A percentile compares a stretch with the other conserved stretches of the same genome.
phyloP scores from a whole-genome alignment of 1,140 invertebrate species.

The Drosophila gunungcola region DNA sequence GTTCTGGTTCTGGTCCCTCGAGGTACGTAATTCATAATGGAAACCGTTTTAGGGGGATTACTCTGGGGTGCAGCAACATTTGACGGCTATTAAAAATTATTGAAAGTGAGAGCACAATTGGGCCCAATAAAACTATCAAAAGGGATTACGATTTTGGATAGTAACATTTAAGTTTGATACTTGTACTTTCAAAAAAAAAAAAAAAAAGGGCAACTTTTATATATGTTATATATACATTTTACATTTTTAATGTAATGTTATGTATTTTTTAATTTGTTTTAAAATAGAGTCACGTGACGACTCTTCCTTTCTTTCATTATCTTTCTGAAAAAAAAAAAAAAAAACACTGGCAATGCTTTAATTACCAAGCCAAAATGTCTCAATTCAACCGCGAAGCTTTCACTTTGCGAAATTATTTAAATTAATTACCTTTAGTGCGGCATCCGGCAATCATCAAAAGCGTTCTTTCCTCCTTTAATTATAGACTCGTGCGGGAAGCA shows the following conservation, averaged over 20 bases:
- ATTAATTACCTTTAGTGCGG: constrained; percentile 62
- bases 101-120: background rate
- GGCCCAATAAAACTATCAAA: constrained; percentile 19
- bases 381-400: constrained; percentile 64
- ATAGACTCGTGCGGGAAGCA: constrained; percentile 33
- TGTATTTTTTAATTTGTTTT: too few relatives aligned
- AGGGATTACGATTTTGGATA: constrained; percentile 1
- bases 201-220: too few relatives aligned
- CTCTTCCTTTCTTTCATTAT: background rate
- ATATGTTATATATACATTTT: too few relatives aligned
- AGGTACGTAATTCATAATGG: constrained; percentile 3
- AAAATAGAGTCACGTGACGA: background rate
- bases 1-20: background rate
- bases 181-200: background rate
- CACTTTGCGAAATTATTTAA: constrained; percentile 71
- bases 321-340: background rate
- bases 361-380: constrained; percentile 66
- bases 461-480: constrained; percentile 50
- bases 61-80: background rate
- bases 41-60: background rate
- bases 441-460: constrained; percentile 55
- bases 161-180: background rate
- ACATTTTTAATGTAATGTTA: too few relatives aligned
- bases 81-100: constrained; percentile 32
- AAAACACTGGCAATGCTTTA: constrained; percentile 45